Base-by-base conservation (phyloP, 2,888 invertebrate species). In the Augiades crinisus region DNA sequence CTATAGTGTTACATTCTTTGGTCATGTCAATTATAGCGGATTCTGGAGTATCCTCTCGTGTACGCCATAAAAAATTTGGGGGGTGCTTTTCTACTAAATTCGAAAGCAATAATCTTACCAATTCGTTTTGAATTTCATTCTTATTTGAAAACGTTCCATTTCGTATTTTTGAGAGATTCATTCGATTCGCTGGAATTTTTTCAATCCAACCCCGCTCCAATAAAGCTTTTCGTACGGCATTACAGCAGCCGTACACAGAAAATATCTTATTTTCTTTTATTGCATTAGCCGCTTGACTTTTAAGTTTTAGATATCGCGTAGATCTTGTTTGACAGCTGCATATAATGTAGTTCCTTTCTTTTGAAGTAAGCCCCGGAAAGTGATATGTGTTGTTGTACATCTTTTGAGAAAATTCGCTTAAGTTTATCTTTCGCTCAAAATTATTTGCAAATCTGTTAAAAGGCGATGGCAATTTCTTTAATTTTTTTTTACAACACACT, bases 121-220 rank as follows among this genome's bases (percentile, higher is more conserved):
- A 57, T 64, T 88, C 87, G 24, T 53, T 49, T 27, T 75, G 62
- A 53, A 81, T 62, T 40, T 81, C 75, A 3, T 55, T 54, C 63
- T 75, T 75, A 41, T 64, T 68, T 3, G 67, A 61, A 52, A 64
- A 63, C 0, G 59, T 62, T 14, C 78, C 76, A 30, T 74, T 77
- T 54, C 70, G 63, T 63, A 90, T 73, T 75, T 72, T 84, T 2
- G 67, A 53, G 22, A 88, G 59, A 60, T 81, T 87, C 82, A 88
- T 86, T 59, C 67, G 68, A 41, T 69, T 70, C 1, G 69, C 55
- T 5, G 91, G 79, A 21, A 92, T 71, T 76, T 94, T 95, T 75
- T 95, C 95, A 1, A 95, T 79, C 95, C 95, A 95, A 0, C 95
- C 95, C 24, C 88, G 82, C 34, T 91, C 89, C 36, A 91, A 60